These are phyloP conservation scores for Picathartes gymnocephalus DNA, from an alignment of 2,113 vertebrate genomes.

Conservation along the genomic window DNA sequence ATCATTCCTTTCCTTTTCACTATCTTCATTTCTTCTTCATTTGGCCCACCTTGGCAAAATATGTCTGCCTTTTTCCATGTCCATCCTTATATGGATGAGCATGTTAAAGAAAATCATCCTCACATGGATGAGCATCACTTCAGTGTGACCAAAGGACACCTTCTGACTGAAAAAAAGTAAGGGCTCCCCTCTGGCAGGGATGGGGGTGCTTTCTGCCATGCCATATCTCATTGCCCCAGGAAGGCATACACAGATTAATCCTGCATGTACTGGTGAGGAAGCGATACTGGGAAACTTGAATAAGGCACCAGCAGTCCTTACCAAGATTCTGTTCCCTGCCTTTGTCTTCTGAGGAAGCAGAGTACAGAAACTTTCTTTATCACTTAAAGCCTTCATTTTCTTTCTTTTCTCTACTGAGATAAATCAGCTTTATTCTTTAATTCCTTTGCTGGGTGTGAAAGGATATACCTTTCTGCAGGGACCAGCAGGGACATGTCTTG, in stretches of 20 bases:
- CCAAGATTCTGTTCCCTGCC: background rate
- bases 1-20: background rate
- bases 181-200: background rate
- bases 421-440: slow-evolving; percentile 12
- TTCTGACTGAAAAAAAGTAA: background rate
- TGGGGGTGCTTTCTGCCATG: background rate
- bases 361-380: background rate
- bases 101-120: background rate
- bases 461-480: background rate
- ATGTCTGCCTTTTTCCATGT: background rate
- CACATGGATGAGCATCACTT: background rate
- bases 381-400: background rate
- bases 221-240: background rate
- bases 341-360: background rate
- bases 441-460: background rate
- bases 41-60: background rate
- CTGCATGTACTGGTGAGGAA: background rate
- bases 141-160: background rate
- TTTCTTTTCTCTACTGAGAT: background rate
- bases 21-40: background rate
- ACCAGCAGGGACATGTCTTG: background rate
- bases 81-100: background rate
- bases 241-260: background rate
- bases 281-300: background rate
- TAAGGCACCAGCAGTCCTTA: background rate